Base-by-base conservation (phyloP, 2,113 vertebrate species). In the Triplophysa dalaica region DNA sequence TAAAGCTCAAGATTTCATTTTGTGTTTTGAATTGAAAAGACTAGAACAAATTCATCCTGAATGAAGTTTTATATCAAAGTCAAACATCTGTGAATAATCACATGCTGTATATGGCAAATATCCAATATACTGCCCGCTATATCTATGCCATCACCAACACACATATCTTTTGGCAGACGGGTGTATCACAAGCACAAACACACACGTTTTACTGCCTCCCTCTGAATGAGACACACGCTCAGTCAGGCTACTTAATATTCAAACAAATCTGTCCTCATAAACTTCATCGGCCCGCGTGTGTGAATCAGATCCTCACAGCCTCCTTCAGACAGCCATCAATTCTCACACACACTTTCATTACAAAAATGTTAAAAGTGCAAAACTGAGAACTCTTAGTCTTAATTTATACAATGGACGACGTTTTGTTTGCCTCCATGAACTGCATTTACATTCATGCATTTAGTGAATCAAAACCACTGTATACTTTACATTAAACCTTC, bases 201-300 rank as follows among this genome's bases (percentile, higher is more conserved):
- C 85, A 86, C 87, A 86, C 84, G 72, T 67, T 70, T 68, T 67
- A 68, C 7, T 1, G 74, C 45, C 67, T 17, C 68, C 67, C 50
- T 48, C 66, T n/a, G 62, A 74, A 78, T 54, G 56, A 65, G 69
- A 48, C 43, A 38, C 29, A 24, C 61, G 48, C 85, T 88, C 86
- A 90, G 78, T 92, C 87, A 87, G 82, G 67, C 86, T 88, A 65
- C 78, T 92, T 90, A 89, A 87, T 89, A 91, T 90, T 87, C 89
- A 85, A 77, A 43, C 83, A 90, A 89, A 91, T 88, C 88, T 90
- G 90, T 89, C 87, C 82, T 82, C 76, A 78, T 66, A 86, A 48
- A 67, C 85, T 64, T 82, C 82, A 67, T 81, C 78, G 14, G 77
- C 62, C 41, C 24, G n/a, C 22, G 68, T 65, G 45, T 16, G 68